Evolutionary conservation across 1,140 invertebrate genomes (phyloP).

Genomic region (Telenomus remus): DNA sequence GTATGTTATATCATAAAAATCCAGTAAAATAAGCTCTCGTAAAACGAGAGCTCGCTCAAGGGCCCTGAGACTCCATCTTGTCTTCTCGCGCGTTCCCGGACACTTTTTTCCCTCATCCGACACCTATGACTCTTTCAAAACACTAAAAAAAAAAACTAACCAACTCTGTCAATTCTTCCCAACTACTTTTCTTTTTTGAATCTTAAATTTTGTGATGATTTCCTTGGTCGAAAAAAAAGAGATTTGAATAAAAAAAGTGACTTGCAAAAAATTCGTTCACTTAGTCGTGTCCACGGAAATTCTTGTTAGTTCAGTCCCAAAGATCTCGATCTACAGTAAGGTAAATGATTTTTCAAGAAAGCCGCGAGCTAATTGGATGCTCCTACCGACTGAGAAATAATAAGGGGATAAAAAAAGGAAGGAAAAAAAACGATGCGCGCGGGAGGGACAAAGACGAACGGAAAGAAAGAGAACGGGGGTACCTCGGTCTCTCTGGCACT

Average conservation of each 20-base stretch:
- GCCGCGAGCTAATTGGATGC: slow-evolving; percentile 49
- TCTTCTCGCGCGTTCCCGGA: slow-evolving; percentile 13
- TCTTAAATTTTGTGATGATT: too few relatives aligned
- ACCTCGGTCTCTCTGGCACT: slow-evolving; percentile 4
- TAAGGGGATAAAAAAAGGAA: slow-evolving; percentile 29
- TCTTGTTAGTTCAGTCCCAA: slow-evolving; percentile 17
- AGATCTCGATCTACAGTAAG: slow-evolving; percentile 29
- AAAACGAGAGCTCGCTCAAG: slow-evolving; percentile 62
- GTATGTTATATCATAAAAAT: slow-evolving; percentile 76
- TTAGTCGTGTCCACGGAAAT: slow-evolving; percentile 25
- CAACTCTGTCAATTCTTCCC: too few relatives aligned
- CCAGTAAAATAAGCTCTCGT: slow-evolving; percentile 75
- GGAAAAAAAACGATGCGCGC: background rate
- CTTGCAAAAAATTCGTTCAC: background rate
- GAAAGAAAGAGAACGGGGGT: background rate
- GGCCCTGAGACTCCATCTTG: slow-evolving; percentile 19
- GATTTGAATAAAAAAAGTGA: too few relatives aligned
- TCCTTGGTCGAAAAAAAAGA: too few relatives aligned
- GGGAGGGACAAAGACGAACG: background rate
- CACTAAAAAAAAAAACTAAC: too few relatives aligned
- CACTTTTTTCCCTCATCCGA: too few relatives aligned
- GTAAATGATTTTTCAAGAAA: slow-evolving; percentile 53
- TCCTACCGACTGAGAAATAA: slow-evolving; percentile 35
- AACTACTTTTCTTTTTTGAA: too few relatives aligned
- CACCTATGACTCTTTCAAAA: too few relatives aligned